These are phyloP conservation scores for Lasiommata megera DNA, from an alignment of 2,888 invertebrate genomes.

Conservation along the genomic window DNA sequence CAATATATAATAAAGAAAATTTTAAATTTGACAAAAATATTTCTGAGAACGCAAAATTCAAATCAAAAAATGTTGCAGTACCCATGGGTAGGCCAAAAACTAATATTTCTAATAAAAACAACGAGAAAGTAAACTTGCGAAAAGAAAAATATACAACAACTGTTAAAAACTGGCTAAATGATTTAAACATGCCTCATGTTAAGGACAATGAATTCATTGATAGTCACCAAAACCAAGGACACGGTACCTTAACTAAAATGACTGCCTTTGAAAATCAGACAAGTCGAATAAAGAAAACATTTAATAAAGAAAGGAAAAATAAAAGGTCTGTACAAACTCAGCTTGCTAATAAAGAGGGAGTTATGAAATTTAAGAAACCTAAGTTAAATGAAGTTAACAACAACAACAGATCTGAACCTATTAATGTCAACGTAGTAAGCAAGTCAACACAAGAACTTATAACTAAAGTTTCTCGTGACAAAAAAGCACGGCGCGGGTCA, in stretches of 20 bases:
- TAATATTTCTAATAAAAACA: constrained; percentile 12
- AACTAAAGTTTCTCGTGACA: neutral
- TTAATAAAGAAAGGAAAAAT: constrained; percentile 24
- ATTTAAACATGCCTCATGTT: constrained; percentile 36
- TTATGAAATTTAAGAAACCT: constrained; percentile 65
- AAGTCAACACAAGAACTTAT: neutral
- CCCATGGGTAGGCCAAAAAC: constrained; percentile 39
- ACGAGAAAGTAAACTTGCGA: constrained; percentile 36
- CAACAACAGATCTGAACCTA: neutral
- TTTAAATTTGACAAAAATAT: neutral
- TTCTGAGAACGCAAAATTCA: constrained; percentile 17
- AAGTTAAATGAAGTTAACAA: constrained; percentile 22
- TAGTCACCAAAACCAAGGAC: constrained; percentile 7
- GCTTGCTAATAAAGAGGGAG: constrained; percentile 59
- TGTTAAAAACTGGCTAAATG: constrained; percentile 60
- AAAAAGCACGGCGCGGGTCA: neutral
- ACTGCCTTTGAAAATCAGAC: neutral
- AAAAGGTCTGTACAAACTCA: constrained; percentile 52
- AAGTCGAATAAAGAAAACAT: neutral
- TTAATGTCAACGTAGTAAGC: neutral
- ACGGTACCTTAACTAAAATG: constrained; percentile 11
- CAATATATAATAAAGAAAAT: neutral
- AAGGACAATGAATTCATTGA: neutral
- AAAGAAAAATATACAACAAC: constrained; percentile 56
- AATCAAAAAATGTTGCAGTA: constrained; percentile 31